Evolutionary conservation across 2,797 vertebrate genomes (phyloP), one percentile per base, ranked within the genome.

Genomic region (Kryptolebias ocellatus): DNA sequence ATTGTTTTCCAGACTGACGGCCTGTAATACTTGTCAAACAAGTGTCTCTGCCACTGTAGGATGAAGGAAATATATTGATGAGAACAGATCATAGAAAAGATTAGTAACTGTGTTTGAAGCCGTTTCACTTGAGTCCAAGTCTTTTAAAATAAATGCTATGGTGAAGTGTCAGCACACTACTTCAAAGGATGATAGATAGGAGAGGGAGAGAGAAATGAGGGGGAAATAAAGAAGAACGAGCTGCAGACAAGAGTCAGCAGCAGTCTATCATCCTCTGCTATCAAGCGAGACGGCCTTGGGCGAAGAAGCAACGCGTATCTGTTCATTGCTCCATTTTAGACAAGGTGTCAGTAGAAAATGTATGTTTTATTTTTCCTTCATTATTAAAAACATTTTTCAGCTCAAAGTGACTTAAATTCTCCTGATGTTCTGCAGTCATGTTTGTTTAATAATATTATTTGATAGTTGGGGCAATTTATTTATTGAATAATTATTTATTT

Each of bases 221-320:
- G 59, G 28, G 29, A 80, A 74, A 89, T 76, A 62, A 81, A 79
- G 63, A 70, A 64, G 67, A 79, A 76, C 53, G 60, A 75, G 70
- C 61, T 70, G 47, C 69, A 53, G 72, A 83, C 46, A 67, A 59
- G 60, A 79, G 74, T 67, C 65, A 69, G 68, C 77, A 59, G 61
- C 59, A 47, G 47, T 87, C 85, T 80, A 85, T 91, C 80, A 87
- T 81, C 59, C 46, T 66, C 27, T 52, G 51, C 49, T 78, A 73
- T 51, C 34, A 8, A 78, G 82, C 67, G 52, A 83, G 53, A 60
- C 20, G 60, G 65, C 80, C 85, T 86, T 86, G 77, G 75, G 50
- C 46, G 20, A 63, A 53, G 47, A 68, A 64, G 47, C 75, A 78
- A 78, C 62, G 69, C 80, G 52, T 64, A 39, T 80, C 44, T 81